Evolutionary conservation across 2,797 vertebrate genomes (phyloP).

Genomic region (Typhlichthys eigenmanni): DNA sequence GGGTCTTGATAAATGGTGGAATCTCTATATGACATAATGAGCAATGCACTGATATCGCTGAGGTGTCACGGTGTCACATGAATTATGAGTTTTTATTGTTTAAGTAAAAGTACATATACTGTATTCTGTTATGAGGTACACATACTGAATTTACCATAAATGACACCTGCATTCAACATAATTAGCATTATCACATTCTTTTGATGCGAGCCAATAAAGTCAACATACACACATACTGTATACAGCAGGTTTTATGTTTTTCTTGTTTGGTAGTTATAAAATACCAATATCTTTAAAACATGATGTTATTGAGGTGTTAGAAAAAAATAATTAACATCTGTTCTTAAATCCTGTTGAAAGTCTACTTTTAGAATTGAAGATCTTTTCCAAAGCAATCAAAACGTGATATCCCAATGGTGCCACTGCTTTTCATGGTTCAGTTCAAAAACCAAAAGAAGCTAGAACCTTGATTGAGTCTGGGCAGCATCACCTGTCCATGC

Average conservation of each 20-base stretch:
- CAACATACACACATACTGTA: too few species aligned
- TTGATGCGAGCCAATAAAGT: background rate
- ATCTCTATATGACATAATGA: constrained; percentile 1
- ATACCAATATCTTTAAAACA: too few species aligned
- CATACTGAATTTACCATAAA: too few species aligned
- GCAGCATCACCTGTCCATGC: constrained; percentile 13
- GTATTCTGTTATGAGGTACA: too few species aligned
- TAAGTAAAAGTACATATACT: too few species aligned
- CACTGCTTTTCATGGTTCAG: constrained; percentile 29
- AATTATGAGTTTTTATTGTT: too few species aligned
- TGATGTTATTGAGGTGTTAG: background rate
- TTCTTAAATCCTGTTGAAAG: background rate
- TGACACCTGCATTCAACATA: too few species aligned
- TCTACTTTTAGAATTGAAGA: background rate
- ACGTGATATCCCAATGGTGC: constrained; percentile 15
- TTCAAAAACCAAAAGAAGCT: constrained; percentile 34
- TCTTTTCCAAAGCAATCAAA: constrained; percentile 7
- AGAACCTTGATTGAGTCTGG: constrained; percentile 39
- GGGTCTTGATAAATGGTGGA: constrained; percentile 5
- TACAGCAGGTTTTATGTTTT: too few species aligned
- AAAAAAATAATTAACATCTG: constrained; percentile 22
- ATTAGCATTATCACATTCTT: background rate
- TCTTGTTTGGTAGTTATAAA: background rate
- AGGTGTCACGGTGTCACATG: too few species aligned
- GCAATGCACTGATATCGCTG: too few species aligned